Evolutionary conservation across 2,888 invertebrate species (phyloP), one percentile per base, ranked within the genome.

Genomic region (Andrena hattorfiana): DNA sequence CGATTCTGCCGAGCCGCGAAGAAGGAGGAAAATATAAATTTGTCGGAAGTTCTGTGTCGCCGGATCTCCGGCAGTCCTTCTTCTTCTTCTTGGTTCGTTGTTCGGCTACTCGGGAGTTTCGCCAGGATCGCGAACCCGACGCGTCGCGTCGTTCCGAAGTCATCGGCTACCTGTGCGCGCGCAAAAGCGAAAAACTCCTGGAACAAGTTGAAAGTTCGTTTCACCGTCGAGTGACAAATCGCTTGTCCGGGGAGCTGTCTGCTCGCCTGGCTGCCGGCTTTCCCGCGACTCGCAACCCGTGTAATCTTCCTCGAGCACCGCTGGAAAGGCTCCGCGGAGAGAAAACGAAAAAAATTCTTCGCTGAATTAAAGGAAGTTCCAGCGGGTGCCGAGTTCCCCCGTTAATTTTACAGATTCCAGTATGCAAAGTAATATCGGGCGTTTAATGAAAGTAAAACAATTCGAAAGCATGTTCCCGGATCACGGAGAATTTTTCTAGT

Each of bases 21-120:
- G 60, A 35, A 70, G 68, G 56, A 69, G 72, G 72, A 71, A 80
- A 84, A 86, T 87, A 87, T 85, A 89, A 85, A 89, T 89, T 86
- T 81, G 86, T 84, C 84, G 74, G 85, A 89, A 88, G 83, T 85
- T 86, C 69, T 28, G 49, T 48, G 63, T 35, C 35, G 67, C 72
- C 73, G 76, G 74, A 62, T 81, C 64, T 78, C 42, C 71, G 20
- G 66, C 10, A 30, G 71, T 84, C 73, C 64, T 64, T 60, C 66
- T 70, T 63, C 60, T 70, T 59, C 66, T 59, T 77, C 70, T 42
- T 16, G 42, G 56, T 54, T 26, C 30, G 28, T 56, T 28, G 60
- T 51, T 56, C 69, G 20, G 66, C 48, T 62, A 51, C 35, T 30
- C 2, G 26, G 23, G n/a, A 70, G 56, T 73, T 77, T 81, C 63